These are phyloP conservation scores for Amblyornis subalaris DNA, from an alignment of 2,113 vertebrate genomes.

Conservation along the genomic window DNA sequence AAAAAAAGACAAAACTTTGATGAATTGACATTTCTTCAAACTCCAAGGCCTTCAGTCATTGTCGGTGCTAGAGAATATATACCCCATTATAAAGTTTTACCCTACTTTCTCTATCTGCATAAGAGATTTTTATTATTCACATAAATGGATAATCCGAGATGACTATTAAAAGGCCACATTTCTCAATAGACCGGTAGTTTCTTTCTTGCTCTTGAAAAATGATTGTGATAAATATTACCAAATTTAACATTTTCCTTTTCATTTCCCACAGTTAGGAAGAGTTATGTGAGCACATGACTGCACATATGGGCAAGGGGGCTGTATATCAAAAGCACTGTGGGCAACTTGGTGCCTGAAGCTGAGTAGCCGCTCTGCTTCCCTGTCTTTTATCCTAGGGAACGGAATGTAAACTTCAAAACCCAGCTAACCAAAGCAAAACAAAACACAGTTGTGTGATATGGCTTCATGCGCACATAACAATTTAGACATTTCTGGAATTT, in stretches of 20 bases:
- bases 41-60: background rate
- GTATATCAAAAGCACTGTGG: background rate
- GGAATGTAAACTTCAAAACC: background rate
- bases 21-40: constrained; percentile 16
- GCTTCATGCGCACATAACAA: background rate
- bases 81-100: background rate
- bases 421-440: background rate
- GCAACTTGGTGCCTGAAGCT: background rate
- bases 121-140: constrained; percentile 3
- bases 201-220: constrained; percentile 10
- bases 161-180: background rate
- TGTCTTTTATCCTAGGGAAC: background rate
- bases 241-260: constrained; percentile 38
- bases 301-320: background rate
- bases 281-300: background rate
- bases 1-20: background rate
- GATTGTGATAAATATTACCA: constrained; percentile 3
- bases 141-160: background rate
- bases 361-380: background rate
- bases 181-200: background rate
- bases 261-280: constrained; percentile 3
- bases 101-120: background rate
- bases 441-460: background rate
- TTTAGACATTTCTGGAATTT: background rate
- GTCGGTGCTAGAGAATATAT: background rate